Percentiles rank a stretch among this genome's conserved stretches.
Evolutionary conservation across 2,888 invertebrate genomes (phyloP).

Genomic region (Podotricha telesiphe): DNA sequence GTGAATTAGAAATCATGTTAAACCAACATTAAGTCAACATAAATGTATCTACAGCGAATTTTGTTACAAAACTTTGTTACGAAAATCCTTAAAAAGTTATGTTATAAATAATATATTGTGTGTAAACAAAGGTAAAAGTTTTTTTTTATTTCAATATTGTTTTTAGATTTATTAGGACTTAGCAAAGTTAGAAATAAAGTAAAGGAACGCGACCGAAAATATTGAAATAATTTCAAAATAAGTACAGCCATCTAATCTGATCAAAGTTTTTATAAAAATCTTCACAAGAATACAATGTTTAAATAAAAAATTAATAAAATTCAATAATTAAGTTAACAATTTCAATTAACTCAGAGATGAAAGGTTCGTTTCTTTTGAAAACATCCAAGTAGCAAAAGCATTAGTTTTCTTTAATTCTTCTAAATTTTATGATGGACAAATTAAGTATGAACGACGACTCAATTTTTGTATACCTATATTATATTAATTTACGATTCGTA

Average conservation of each 20-base stretch:
- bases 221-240: no score
- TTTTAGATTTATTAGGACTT: no score
- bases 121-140: neutral
- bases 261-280: no score
- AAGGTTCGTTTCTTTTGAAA: neutral
- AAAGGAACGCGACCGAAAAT: no score
- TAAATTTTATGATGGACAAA: no score
- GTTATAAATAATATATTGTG: neutral
- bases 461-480: no score
- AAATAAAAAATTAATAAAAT: no score
- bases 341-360: neutral
- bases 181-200: no score
- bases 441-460: no score
- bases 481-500: neutral
- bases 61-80: neutral
- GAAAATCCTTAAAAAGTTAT: neutral
- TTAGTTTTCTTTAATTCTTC: neutral
- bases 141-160: no score
- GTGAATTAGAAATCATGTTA: slow-evolving; percentile 4
- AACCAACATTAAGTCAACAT: slow-evolving; percentile 11
- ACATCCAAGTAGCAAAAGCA: neutral
- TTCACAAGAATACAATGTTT: no score
- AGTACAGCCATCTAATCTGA: no score
- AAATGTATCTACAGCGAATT: neutral
- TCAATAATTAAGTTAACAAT: neutral